phyloP scores from a whole-genome alignment of 2,888 invertebrate species.

The Ptychoptera contaminata region DNA sequence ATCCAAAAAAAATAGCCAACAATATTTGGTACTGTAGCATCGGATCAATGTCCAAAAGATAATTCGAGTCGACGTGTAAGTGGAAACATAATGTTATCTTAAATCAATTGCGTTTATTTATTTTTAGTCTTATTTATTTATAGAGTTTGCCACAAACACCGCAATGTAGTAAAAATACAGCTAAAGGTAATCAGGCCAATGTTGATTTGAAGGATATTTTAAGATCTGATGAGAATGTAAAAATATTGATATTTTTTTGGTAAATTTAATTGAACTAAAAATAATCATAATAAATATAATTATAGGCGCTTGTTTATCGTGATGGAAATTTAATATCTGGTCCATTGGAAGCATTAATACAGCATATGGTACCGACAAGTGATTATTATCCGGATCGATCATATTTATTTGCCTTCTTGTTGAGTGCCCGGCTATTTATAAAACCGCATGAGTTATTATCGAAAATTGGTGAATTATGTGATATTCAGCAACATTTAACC shows the following conservation, averaged over 20 bases:
- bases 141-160: constrained; percentile 12
- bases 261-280: no score
- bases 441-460: constrained; percentile 83
- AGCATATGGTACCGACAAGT: constrained; percentile 83
- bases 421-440: constrained; percentile 84
- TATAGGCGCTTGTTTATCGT: constrained; percentile 34
- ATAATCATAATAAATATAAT: no score
- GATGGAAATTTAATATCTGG: constrained; percentile 74
- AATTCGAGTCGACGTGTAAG: no score
- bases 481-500: constrained; percentile 49
- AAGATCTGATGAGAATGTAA: no score
- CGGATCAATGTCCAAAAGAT: no score
- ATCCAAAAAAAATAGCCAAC: no score
- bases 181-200: not conserved
- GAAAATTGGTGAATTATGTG: constrained; percentile 69
- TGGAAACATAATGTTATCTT: no score
- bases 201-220: no score
- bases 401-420: constrained; percentile 84
- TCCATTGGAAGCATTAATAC: constrained; percentile 70
- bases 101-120: no score
- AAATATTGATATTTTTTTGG: no score
- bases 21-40: no score
- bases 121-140: no score
- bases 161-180: not conserved
- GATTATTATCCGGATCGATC: constrained; percentile 74